Evolutionary conservation across 2,888 invertebrate genomes (phyloP), one percentile per base, ranked within the genome.

Genomic region (Linyphia triangularis): DNA sequence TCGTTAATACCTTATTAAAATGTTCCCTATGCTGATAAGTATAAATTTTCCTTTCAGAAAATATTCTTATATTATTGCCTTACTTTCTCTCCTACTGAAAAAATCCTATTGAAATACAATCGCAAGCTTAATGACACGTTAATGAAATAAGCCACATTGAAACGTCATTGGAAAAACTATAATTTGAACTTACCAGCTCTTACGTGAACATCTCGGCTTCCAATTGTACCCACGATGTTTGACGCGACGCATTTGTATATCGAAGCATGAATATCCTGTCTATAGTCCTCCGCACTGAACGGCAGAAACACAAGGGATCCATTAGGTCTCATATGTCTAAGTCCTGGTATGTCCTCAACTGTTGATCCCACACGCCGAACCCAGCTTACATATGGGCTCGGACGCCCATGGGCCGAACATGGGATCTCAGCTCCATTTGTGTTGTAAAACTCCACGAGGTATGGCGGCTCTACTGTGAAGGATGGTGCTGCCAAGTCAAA

Each of bases 261-360:
- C 93, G 97, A 97, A 89, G 97, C 97, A 93, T 98, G 98, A 65
- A 98, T 97, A 93, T 97, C 97, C 93, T 97, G 97, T 70, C 97
- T 95, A 92, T 98, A 98, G 93, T 97, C 97, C 93, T 97, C 97
- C 75, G 97, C 97, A 88, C 97, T 95, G 95, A 98, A 98, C 33
- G 98, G 97, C 89, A 97, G 97, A 93, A 98, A 98, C 73, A 97
- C 96, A 92, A 98, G 94, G 92, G 98, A 98, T 92, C 98, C 98
- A 93, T 98, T 90, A 0, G 89, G 82, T 33, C 86, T 70, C 57
- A 90, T 28, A 59, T 89, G 85, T 7, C 90, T 65, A 3, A 90
- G 67, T 26, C 90, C 90, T 10, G 90, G 82, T 26, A 90, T 85
- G 69, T 90, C 90, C 16, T 77, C 67, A 1, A 90, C 73, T 5